These are phyloP conservation scores for Ichneumoninae sp. DNA, from an alignment of 2,888 invertebrate species.

Conservation along the genomic window DNA sequence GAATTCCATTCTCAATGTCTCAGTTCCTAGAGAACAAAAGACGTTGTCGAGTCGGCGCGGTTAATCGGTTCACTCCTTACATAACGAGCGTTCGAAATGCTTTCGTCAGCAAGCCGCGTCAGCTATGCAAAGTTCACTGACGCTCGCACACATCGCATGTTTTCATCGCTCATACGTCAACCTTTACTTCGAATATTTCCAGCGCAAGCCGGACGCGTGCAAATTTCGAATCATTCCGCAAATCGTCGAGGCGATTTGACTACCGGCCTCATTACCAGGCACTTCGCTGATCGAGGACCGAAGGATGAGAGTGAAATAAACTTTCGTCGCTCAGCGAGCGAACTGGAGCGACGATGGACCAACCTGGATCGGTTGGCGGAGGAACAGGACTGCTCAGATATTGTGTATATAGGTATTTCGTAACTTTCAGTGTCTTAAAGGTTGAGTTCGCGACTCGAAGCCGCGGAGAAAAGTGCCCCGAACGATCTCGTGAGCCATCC, in stretches of 20 bases:
- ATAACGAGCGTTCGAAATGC: not conserved
- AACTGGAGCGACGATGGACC: conserved; percentile 50
- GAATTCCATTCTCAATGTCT: too few relatives aligned
- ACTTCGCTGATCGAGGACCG: conserved; percentile 41
- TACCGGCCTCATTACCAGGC: not conserved
- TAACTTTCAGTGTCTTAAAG: conserved; percentile 72
- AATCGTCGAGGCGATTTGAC: not conserved
- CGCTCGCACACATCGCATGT: not conserved
- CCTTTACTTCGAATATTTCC: not conserved
- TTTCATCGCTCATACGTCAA: not conserved
- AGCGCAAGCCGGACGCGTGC: not conserved
- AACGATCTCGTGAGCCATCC: conserved; percentile 67
- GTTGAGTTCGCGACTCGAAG: conserved; percentile 76
- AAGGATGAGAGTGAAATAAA: conserved; percentile 18
- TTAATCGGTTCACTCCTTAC: not conserved
- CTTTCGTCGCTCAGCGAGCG: not conserved
- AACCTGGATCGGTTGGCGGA: not conserved
- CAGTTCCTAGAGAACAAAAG: not conserved
- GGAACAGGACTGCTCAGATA: conserved; percentile 16
- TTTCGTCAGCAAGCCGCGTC: not conserved
- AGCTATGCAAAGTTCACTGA: not conserved
- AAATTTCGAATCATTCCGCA: not conserved
- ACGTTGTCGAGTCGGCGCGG: not conserved
- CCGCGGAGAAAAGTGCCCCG: conserved; percentile 55
- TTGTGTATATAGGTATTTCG: conserved; percentile 52